A percentile compares a stretch with the other conserved stretches of the same genome.
These are phyloP conservation scores for Mystacides longicornis DNA, from an alignment of 2,888 invertebrate species.

Conservation along the genomic window DNA sequence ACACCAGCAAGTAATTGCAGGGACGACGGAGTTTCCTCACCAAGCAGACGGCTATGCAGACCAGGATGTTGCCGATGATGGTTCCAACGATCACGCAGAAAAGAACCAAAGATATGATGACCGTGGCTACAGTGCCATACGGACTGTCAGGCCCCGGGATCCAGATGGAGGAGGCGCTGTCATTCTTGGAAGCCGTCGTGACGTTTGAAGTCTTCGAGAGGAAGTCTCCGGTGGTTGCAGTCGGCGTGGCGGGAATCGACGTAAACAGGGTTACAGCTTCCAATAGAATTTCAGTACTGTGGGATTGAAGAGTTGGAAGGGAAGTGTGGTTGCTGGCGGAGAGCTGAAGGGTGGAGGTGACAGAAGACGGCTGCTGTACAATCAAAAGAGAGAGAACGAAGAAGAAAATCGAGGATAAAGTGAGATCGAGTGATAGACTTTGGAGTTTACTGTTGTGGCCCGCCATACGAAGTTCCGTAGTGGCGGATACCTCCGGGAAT, in stretches of 20 bases:
- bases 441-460: slow-evolving; percentile 18
- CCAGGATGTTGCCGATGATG: slow-evolving; percentile 83
- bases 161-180: slow-evolving; percentile 31
- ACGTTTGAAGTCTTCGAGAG: slow-evolving; percentile 32
- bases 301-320: not conserved
- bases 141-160: slow-evolving; percentile 40
- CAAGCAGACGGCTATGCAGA: slow-evolving; percentile 91
- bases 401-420: slow-evolving; percentile 21
- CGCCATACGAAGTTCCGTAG: slow-evolving; percentile 25
- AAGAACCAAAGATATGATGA: slow-evolving; percentile 65
- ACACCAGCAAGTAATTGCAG: slow-evolving; percentile 88
- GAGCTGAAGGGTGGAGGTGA: slow-evolving; percentile 9
- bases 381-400: slow-evolving; percentile 14
- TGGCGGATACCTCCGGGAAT: slow-evolving; percentile 17
- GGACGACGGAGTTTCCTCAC: slow-evolving; percentile 85
- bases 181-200: slow-evolving; percentile 35
- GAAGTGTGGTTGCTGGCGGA: slow-evolving; percentile 2
- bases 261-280: not conserved
- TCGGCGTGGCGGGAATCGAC: slow-evolving; percentile 33
- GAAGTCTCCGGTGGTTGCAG: slow-evolving; percentile 28
- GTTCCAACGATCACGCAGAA: slow-evolving; percentile 72
- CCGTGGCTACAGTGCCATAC: slow-evolving; percentile 45
- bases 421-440: slow-evolving; percentile 19
- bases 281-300: slow-evolving; percentile 4
- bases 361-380: slow-evolving; percentile 12